These are phyloP conservation scores for Neodiprion pinetum DNA, from an alignment of 1,140 invertebrate species.

Conservation along the genomic window DNA sequence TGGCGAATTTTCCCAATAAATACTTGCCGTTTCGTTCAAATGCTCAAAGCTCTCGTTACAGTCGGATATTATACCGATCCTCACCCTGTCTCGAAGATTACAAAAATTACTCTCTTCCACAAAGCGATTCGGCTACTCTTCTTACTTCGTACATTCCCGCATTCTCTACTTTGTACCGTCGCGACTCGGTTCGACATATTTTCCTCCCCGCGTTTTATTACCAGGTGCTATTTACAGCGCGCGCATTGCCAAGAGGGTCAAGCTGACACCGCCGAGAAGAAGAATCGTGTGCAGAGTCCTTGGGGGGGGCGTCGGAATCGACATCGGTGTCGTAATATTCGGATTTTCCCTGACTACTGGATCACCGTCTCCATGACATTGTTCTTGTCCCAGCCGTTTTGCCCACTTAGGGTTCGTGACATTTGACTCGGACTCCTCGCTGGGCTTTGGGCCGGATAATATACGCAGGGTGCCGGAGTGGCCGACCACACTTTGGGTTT, in stretches of 20 bases:
- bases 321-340: too few relatives aligned
- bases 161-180: slow-evolving; percentile 12
- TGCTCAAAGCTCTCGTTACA: too few relatives aligned
- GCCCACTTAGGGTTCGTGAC: slow-evolving; percentile 32
- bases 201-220: neutral
- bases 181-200: slow-evolving; percentile 7
- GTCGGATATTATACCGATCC: too few relatives aligned
- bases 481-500: slow-evolving; percentile 52
- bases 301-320: neutral
- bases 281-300: too few relatives aligned
- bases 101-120: too few relatives aligned
- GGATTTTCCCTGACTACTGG: slow-evolving; percentile 17
- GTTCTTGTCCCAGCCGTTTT: slow-evolving; percentile 44
- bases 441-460: slow-evolving; percentile 66
- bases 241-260: neutral
- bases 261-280: neutral
- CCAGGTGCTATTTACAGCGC: neutral
- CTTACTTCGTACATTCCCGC: too few relatives aligned
- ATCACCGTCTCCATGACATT: slow-evolving; percentile 35
- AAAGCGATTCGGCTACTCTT: too few relatives aligned
- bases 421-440: slow-evolving; percentile 44
- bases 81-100: too few relatives aligned
- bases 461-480: slow-evolving; percentile 71
- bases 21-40: too few relatives aligned
- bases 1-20: too few relatives aligned